A percentile compares a stretch with the other conserved stretches of the same genome.
Evolutionary conservation across 2,113 vertebrate genomes (phyloP).

Genomic region (Rhea americana): DNA sequence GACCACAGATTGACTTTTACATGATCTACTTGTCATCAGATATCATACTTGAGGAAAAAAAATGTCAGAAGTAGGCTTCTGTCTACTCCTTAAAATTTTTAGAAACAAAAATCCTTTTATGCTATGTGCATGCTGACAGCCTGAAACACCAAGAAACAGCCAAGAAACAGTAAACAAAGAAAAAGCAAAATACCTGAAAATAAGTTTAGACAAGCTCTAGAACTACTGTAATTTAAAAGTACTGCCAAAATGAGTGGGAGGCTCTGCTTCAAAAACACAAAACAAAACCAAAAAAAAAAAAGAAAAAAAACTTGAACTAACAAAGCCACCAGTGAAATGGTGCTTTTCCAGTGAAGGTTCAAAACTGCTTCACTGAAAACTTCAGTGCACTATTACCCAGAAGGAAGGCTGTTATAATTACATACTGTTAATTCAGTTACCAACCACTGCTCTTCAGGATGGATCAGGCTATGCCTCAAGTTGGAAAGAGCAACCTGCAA

Average conservation of each 20-base stretch:
- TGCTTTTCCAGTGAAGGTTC: not conserved
- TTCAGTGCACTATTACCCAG: not conserved
- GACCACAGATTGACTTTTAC: conserved; percentile 64
- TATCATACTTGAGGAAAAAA: not conserved
- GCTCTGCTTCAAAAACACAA: not conserved
- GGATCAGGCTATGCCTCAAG: not conserved
- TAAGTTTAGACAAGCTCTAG: not conserved
- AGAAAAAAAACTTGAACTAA: no score
- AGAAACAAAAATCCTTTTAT: conserved; percentile 29
- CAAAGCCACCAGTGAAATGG: not conserved
- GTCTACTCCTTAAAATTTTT: conserved; percentile 4
- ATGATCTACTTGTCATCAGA: conserved; percentile 56
- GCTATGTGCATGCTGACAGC: conserved; percentile 27
- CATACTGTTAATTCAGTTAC: not conserved
- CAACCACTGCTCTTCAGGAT: not conserved
- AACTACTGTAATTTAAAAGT: not conserved
- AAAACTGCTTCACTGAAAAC: not conserved
- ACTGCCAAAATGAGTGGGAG: not conserved
- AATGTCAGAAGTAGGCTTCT: conserved; percentile 7
- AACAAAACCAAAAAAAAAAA: not conserved
- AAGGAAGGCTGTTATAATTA: not conserved
- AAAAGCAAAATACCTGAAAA: conserved; percentile 19
- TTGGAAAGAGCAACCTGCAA: not conserved
- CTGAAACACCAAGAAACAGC: conserved; percentile 23
- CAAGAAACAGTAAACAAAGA: conserved; percentile 29